Evolutionary conservation across 1,140 invertebrate species (phyloP).

Genomic region (Drosophila mojavensis): DNA sequence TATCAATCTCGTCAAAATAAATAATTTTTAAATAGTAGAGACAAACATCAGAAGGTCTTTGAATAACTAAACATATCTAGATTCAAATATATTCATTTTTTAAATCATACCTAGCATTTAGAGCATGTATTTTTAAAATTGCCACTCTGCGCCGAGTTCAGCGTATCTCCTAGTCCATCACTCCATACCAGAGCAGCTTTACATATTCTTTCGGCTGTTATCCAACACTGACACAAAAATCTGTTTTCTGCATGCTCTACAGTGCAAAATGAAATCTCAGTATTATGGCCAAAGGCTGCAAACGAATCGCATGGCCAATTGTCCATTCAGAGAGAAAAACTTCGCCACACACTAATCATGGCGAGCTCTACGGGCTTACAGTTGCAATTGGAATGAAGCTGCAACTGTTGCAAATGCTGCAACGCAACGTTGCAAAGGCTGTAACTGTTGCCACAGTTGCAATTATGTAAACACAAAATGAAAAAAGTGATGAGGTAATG

Average conservation of each 20-base stretch:
- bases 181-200: no score
- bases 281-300: constrained; percentile 20
- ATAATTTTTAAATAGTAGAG: no score
- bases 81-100: no score
- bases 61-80: no score
- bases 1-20: no score
- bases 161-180: no score
- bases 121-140: no score
- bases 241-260: constrained; percentile 10
- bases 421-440: background rate
- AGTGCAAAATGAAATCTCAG: constrained; percentile 37
- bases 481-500: background rate
- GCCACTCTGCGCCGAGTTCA: no score
- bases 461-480: background rate
- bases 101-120: no score
- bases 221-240: constrained; percentile 11
- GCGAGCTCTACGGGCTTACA: background rate
- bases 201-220: no score
- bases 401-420: background rate
- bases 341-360: constrained; percentile 26
- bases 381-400: constrained; percentile 1
- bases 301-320: constrained; percentile 6
- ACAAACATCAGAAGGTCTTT: no score
- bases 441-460: background rate
- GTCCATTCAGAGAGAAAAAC: background rate